Base-by-base conservation (phyloP, 2,888 invertebrate species). In the Autographa gamma region DNA sequence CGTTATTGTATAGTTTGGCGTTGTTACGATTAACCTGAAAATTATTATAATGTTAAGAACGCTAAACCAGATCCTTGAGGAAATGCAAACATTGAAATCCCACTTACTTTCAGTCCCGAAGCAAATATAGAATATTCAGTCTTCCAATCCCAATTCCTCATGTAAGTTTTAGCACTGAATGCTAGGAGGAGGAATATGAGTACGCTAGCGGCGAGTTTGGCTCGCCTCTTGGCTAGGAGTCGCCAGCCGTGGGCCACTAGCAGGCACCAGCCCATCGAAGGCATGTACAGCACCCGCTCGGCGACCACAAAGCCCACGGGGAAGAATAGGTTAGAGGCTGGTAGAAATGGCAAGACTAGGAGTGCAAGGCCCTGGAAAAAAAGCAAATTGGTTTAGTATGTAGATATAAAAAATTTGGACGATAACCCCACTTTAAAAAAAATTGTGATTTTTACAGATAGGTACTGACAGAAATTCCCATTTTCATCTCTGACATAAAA, bases 241-340 rank as follows among this genome's bases (percentile, higher is more conserved):
- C 97, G 96, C 97, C 97, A 98, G 48, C 98, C 98, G 86, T 98
- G 98, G 3, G 98, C 98, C 3, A 99, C 97, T 31, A 99, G 96
- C 92, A 99, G 97, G 89, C 99, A 99, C 96, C 98, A 99, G 65
- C 99, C 99, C 99, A 99, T 99, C 16, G 99, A 99, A 0, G 99
- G 99, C 96, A 99, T 98, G 93, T 99, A 99, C 6, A 99, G 96
- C 60, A 99, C 98, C 81, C 99, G 96, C 94, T 99, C 99, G 2
- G 99, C 99, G 41, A 99, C 98, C 75, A 99, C 99, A 93, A 99
- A 99, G 1, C 99, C 99, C 65, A 99, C 99, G 0, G 99, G 99
- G 95, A 99, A 99, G 96, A 99, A 99, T 63, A 99, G 96, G 96
- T 99, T 99, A 65, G 99, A 99, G 0, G 99, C 99, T 66, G 99